Evolutionary conservation across 2,797 vertebrate genomes (phyloP).

Genomic region (Echiichthys vipera): DNA sequence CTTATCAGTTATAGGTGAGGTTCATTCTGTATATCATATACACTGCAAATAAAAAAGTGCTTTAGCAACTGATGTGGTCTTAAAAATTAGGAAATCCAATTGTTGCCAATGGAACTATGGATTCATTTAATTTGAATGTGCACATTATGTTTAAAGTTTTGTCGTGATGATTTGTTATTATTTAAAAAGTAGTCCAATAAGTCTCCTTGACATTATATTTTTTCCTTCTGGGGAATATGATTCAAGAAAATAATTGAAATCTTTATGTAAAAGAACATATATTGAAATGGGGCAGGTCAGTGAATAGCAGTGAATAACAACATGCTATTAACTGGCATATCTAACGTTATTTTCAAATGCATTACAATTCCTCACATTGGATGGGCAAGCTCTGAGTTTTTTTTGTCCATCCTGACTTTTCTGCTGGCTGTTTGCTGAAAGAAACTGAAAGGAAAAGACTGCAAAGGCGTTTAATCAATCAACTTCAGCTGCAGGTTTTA

Average conservation of each 20-base stretch:
- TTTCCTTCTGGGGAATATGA: not conserved
- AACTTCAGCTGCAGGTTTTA: constrained; percentile 73
- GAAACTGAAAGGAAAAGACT: constrained; percentile 36
- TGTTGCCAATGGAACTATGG: not conserved
- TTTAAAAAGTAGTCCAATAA: not conserved
- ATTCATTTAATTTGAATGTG: not conserved
- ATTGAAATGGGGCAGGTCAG: not conserved
- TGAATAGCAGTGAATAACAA: not conserved
- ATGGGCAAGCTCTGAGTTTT: not conserved
- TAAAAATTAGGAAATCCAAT: not conserved
- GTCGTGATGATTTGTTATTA: not conserved
- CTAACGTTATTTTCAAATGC: not conserved
- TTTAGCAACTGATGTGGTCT: not conserved
- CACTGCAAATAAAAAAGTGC: constrained; percentile 19
- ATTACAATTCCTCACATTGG: constrained; percentile 38
- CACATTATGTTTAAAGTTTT: not conserved
- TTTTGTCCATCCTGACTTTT: constrained; percentile 46
- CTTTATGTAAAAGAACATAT: not conserved
- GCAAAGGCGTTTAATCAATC: constrained; percentile 71
- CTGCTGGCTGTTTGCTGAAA: constrained; percentile 33
- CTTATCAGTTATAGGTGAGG: constrained; percentile 20
- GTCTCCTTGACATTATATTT: not conserved
- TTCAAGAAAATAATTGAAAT: not conserved
- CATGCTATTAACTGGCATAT: not conserved
- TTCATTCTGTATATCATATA: not conserved